Evolutionary conservation across 2,113 vertebrate species (phyloP).

Genomic region (Salvelinus fontinalis): DNA sequence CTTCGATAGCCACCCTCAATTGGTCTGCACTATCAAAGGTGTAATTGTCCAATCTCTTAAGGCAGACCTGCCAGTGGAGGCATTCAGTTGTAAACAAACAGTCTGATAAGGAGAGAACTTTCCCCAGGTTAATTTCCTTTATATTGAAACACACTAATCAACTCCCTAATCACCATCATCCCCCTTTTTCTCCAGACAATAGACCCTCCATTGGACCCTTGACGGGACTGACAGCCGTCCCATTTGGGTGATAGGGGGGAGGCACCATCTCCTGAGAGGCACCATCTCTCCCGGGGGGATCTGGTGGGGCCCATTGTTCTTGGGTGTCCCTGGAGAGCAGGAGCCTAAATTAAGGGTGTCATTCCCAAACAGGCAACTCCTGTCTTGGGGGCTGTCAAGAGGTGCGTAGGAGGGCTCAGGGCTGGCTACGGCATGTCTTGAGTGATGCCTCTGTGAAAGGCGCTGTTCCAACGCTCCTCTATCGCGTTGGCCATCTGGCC

Average conservation of each 20-base stretch:
- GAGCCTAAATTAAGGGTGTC: slow-evolving; percentile 68
- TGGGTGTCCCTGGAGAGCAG: slow-evolving; percentile 37
- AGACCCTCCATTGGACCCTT: slow-evolving; percentile 35
- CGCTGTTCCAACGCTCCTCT: slow-evolving; percentile 22
- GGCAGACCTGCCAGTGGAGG: neutral
- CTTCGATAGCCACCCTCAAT: neutral
- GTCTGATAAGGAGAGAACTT: neutral
- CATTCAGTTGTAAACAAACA: neutral
- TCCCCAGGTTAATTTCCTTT: slow-evolving; percentile 1
- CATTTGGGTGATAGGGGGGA: slow-evolving; percentile 36
- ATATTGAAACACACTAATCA: slow-evolving; percentile 52
- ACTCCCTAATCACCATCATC: slow-evolving; percentile 51
- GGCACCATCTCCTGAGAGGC: slow-evolving; percentile 24
- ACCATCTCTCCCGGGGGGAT: slow-evolving; percentile 4
- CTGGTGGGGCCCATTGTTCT: slow-evolving; percentile 65
- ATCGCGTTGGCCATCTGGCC: slow-evolving; percentile 77
- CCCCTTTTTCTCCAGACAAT: slow-evolving; percentile 56
- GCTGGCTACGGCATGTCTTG: slow-evolving; percentile 11
- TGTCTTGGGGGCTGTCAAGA: slow-evolving; percentile 16
- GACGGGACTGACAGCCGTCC: slow-evolving; percentile 46
- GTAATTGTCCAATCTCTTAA: neutral
- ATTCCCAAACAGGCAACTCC: slow-evolving; percentile 58
- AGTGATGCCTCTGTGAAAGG: slow-evolving; percentile 52
- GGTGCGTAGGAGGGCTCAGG: slow-evolving; percentile 8
- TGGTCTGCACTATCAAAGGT: neutral